Evolutionary conservation across 1,140 invertebrate species (phyloP), one percentile per base, ranked within the genome.

Genomic region (Daktulosphaira vitifoliae): DNA sequence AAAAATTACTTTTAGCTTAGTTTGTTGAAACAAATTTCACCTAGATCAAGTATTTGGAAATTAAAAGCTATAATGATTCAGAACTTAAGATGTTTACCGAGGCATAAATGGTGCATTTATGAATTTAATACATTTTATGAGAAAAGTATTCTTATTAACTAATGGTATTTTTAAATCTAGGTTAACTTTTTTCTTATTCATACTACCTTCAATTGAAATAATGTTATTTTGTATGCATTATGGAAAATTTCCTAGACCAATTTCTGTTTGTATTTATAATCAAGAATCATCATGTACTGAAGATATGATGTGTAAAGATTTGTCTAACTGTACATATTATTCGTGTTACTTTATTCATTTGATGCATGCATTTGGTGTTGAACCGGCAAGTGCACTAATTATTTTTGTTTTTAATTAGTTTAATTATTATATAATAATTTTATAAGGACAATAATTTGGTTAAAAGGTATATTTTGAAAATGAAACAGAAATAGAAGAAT

Each of bases 21-120:
- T n/a, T n/a, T 11, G 29, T 46, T 9, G 25, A 18, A 56, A 6
- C 3, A 48, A 42, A 29, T 62, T 4, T 20, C 16, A 2, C 54
- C 23, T 44, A 62, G 23, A 33, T 44, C 42, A 62, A 46, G n/a
- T 29, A 22, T 62, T 44, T 62, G 54, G 54, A 62, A 46, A 20
- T 33, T 62, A 29, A 46, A 46, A 46, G 18, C 25, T 6, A 9
- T 48, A 15, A 29, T 29, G 25, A 1, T 46, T 18, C 22, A 46
- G 13, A 29, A 62, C 20, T 26, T 62, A 7, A 46, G 13, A 13
- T 26, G 25, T 62, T 20, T 46, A 62, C 16, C 23, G 4, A 33
- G 7, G 18, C 42, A 46, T 26, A 22, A 29, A 29, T 46, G 54
- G 54, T 62, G 26, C 1, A 22, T 44, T n/a, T 48, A 18, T 48